These are phyloP conservation scores for Ctenopoma kingsleyae DNA, from an alignment of 2,797 vertebrate genomes.

Conservation along the genomic window DNA sequence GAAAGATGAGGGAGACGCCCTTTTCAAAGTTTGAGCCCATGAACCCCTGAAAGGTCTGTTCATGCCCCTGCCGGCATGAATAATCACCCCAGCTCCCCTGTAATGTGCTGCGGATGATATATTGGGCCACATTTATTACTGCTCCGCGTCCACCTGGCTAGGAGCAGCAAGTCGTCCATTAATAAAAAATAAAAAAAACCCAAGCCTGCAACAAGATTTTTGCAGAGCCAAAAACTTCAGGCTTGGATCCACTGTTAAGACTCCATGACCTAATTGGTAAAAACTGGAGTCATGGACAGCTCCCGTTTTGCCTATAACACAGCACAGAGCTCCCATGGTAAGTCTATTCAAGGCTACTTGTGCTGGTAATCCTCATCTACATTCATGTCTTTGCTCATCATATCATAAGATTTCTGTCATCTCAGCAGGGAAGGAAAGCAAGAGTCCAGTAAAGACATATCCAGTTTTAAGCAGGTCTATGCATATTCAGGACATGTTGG, in stretches of 20 bases:
- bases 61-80: conserved; percentile 83
- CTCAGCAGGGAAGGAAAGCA: conserved; percentile 28
- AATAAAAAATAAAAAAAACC: conserved; percentile 64
- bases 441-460: conserved; percentile 38
- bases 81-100: conserved; percentile 82
- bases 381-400: conserved; percentile 26
- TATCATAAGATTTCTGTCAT: conserved; percentile 37
- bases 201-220: conserved; percentile 60
- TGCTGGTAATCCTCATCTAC: conserved; percentile 44
- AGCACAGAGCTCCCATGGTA: conserved; percentile 23
- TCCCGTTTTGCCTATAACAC: conserved; percentile 45
- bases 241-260: conserved; percentile 62
- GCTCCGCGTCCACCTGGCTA: conserved; percentile 82
- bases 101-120: conserved; percentile 85
- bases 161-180: conserved; percentile 82
- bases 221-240: conserved; percentile 62
- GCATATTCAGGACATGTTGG: conserved; percentile 28
- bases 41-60: conserved; percentile 85
- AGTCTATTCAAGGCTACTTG: conserved; percentile 25
- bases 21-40: conserved; percentile 84
- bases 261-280: conserved; percentile 70
- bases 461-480: conserved; percentile 35
- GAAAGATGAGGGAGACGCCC: conserved; percentile 79
- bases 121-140: conserved; percentile 86
- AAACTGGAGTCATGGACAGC: conserved; percentile 59